A percentile compares a stretch with the other conserved stretches of the same genome.
Conservation (phyloP, 23 tunicate species). For the Styela plicata region DNA sequence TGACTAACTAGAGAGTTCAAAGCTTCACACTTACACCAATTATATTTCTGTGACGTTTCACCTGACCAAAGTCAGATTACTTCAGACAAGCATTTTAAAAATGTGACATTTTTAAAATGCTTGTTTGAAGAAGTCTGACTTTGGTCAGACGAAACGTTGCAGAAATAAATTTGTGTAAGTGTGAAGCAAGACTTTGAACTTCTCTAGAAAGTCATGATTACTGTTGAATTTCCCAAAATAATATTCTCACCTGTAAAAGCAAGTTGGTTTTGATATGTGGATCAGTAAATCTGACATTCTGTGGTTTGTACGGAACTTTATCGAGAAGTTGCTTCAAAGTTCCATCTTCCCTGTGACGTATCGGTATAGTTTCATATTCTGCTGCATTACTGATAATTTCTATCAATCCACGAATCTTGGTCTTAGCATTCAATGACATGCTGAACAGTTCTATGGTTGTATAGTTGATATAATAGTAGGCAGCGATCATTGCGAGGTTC, state of each 20-base stretch:
- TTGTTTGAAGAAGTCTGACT: no score
- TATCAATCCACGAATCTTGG: constrained; percentile 91
- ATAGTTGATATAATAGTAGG: constrained; percentile 93
- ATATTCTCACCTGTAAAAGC: constrained; percentile 34
- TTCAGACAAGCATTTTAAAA: no score
- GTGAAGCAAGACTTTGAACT: neutral
- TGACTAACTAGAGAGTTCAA: no score
- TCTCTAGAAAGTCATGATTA: no score
- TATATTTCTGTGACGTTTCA: no score
- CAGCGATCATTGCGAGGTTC: constrained; percentile 97
- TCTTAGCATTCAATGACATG: constrained; percentile 94
- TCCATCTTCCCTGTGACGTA: constrained; percentile 85
- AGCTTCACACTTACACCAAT: no score
- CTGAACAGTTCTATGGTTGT: constrained; percentile 97
- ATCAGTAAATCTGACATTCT: constrained; percentile 68
- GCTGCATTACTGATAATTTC: constrained; percentile 97
- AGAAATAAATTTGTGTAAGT: neutral
- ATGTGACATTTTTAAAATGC: no score
- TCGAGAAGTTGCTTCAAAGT: constrained; percentile 79
- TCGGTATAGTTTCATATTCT: constrained; percentile 86
- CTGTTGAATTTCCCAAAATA: no score
- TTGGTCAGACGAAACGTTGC: no score
- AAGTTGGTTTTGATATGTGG: constrained; percentile 94
- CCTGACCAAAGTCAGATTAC: no score
- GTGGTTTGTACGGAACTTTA: constrained; percentile 96